Conservation (phyloP, 1,140 invertebrate genomes). For the Drosophila seguyi region DNA sequence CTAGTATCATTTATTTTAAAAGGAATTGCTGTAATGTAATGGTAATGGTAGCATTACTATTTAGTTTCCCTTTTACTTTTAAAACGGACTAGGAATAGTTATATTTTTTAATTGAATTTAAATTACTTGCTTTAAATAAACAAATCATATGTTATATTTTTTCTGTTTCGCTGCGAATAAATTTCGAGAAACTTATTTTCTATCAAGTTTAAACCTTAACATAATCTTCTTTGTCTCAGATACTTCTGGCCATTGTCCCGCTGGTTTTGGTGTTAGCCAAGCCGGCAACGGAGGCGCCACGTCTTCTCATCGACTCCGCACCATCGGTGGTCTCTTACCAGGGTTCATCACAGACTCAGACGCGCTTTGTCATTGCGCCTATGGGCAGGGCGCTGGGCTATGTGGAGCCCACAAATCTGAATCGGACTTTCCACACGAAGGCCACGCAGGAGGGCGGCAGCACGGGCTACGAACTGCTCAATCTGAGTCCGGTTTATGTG, state of each 20-base stretch:
- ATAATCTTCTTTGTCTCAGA: background rate
- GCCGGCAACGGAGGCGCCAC: conserved; percentile 34
- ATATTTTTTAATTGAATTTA: too few relatives aligned
- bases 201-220: background rate
- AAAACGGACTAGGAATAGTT: too few relatives aligned
- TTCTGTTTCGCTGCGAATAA: background rate
- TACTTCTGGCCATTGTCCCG: conserved; percentile 17
- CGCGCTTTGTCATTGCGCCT: conserved; percentile 76
- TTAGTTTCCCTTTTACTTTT: too few relatives aligned
- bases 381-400: conserved; percentile 77
- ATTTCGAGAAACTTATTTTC: background rate
- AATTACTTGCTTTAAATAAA: too few relatives aligned
- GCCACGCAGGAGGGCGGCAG: conserved; percentile 32
- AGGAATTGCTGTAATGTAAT: too few relatives aligned
- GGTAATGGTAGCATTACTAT: too few relatives aligned
- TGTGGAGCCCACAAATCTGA: conserved; percentile 78
- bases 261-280: conserved; percentile 35
- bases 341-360: conserved; percentile 74
- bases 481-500: conserved; percentile 75
- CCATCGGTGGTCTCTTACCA: conserved; percentile 81
- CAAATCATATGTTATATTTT: too few relatives aligned
- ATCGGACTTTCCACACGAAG: conserved; percentile 68
- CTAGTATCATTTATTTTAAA: too few relatives aligned
- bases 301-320: conserved; percentile 71
- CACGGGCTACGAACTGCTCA: conserved; percentile 57